phyloP scores from a whole-genome alignment of 2,888 invertebrate species.

The Hoplodrina blanda region DNA sequence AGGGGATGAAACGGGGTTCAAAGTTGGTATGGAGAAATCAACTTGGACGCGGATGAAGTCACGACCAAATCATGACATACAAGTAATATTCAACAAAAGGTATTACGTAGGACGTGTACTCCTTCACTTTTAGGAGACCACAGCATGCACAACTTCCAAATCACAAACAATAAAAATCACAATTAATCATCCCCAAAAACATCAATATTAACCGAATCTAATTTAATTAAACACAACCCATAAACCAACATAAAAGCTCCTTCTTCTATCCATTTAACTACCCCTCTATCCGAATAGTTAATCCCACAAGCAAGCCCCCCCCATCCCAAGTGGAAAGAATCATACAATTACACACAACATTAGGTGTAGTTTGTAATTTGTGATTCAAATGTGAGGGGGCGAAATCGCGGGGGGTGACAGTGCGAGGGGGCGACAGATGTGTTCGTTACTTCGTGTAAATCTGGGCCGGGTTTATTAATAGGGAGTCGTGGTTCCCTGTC shows the following conservation, averaged over 20 bases:
- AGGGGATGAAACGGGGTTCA: too few species aligned
- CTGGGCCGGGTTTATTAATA: constrained; percentile 61
- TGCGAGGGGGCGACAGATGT: constrained; percentile 68
- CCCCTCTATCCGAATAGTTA: constrained; percentile 42
- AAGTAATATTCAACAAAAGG: too few species aligned
- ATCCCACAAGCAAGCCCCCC: constrained; percentile 48
- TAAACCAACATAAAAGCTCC: constrained; percentile 25
- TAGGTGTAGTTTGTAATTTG: constrained; percentile 69
- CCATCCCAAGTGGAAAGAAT: constrained; percentile 57
- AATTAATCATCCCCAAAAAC: not conserved
- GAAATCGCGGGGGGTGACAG: constrained; percentile 36
- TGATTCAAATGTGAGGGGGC: constrained; percentile 68
- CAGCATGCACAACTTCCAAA: not conserved
- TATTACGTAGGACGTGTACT: too few species aligned
- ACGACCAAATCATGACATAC: too few species aligned
- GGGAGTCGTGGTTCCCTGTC: constrained; percentile 30
- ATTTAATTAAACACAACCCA: constrained; percentile 52
- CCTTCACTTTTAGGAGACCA: too few species aligned
- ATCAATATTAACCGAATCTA: constrained; percentile 12
- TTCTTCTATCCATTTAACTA: constrained; percentile 43
- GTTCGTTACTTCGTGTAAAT: constrained; percentile 51
- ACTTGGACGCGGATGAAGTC: too few species aligned
- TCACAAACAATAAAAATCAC: not conserved
- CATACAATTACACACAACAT: constrained; percentile 71
- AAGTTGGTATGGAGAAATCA: too few species aligned